These are phyloP conservation scores for Mico argentatus DNA, from an alignment of 2,797 vertebrate genomes.

Conservation along the genomic window DNA sequence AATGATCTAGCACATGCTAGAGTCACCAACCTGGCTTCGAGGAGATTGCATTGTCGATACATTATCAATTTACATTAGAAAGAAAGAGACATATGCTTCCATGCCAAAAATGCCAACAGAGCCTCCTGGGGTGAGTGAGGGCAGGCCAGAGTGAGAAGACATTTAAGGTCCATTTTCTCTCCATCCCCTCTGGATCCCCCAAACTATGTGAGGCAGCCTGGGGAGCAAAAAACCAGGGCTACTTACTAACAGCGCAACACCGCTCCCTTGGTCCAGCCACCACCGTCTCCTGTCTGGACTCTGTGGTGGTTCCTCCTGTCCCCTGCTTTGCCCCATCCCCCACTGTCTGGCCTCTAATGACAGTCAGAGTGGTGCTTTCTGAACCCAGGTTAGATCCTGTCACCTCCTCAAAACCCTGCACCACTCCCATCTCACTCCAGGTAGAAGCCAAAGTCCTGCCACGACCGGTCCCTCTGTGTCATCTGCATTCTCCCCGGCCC, in stretches of 20 bases:
- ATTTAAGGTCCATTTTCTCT: fast-evolving
- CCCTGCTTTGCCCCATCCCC: neutral
- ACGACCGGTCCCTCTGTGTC: neutral
- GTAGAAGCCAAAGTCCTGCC: neutral
- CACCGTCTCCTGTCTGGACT: neutral
- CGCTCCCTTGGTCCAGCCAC: neutral
- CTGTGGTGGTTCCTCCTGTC: neutral
- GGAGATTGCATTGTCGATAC: neutral
- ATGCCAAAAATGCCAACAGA: neutral
- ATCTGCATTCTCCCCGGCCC: neutral
- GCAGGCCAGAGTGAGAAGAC: neutral
- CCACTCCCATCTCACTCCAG: neutral
- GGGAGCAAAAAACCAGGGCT: neutral
- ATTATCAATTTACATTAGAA: conserved; percentile 23
- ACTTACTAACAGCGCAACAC: neutral
- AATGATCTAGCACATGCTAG: neutral
- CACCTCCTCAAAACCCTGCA: neutral
- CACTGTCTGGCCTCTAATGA: neutral
- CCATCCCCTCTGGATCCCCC: fast-evolving
- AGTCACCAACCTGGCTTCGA: neutral
- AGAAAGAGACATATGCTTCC: neutral
- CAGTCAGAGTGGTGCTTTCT: neutral
- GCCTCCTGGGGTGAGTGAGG: neutral
- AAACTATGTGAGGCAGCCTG: neutral
- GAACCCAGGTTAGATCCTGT: neutral